Evolutionary conservation across 2,888 invertebrate species (phyloP), one percentile per base, ranked within the genome.

Genomic region (Callimorpha dominula): DNA sequence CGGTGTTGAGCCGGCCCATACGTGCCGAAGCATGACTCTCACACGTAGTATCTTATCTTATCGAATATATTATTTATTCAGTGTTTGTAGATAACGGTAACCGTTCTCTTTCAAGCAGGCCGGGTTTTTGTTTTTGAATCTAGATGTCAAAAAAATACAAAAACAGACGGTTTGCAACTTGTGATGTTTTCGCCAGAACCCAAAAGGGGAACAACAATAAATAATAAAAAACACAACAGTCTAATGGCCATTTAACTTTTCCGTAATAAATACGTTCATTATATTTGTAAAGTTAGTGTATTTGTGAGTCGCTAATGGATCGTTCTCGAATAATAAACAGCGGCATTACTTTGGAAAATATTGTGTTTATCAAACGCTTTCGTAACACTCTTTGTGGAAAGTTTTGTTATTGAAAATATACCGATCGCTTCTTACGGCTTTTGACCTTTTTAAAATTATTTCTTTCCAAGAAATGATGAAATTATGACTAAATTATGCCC

Each of bases 311-410:
- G 68, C 66, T 81, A 83, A 83, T 82, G 83, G 82, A 57, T 74
- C 76, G 73, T 54, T 73, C 60, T 60, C 60, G 43, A 43, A 78
- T 76, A 77, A 73, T 80, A 82, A 78, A 82, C 54, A 68, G 52
- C 66, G 42, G 78, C 75, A 72, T 73, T 71, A 77, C 52, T 83
- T 74, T 65, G 71, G 73, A 67, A 83, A 80, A 73, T 83, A 81
- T 81, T 74, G 71, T 73, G 70, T 74, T 79, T 82, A 74, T 75
- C 75, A 69, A 69, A 70, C 57, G 20, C 60, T 68, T 68, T 43
- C 6, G 52, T 4, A 40, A 31, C 40, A 8, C 2, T 52, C 14
- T 52, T 20, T 57, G 60, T 46, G 17, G 46, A 31, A 65, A 65
- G 50, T 50, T 65, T 60, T 60, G 60, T 14, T 60, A 60, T 60